phyloP scores from a whole-genome alignment of 2,888 invertebrate genomes.

The Nipponacmea schrenckii region DNA sequence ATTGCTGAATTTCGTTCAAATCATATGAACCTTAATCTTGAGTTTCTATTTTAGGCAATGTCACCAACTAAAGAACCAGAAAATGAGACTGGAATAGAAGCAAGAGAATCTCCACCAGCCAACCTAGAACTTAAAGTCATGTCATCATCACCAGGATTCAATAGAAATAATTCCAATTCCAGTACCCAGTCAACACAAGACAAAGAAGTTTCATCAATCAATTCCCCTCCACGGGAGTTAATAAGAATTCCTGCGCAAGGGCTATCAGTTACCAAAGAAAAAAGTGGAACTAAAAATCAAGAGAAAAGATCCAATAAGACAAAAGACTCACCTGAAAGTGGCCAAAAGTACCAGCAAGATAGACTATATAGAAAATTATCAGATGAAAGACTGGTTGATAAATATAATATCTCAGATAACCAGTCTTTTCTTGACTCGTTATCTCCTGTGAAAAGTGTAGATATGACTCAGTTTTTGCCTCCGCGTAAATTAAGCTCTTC shows the following conservation, averaged over 20 bases:
- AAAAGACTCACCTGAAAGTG: not conserved
- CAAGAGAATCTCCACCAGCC: not conserved
- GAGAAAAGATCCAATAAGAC: not conserved
- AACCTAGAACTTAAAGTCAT: not conserved
- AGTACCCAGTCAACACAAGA: not conserved
- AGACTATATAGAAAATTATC: not conserved
- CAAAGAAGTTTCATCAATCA: conserved; percentile 22
- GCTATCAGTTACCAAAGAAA: conserved; percentile 54
- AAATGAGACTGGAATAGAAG: too few species aligned
- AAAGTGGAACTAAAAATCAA: conserved; percentile 38
- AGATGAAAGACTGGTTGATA: conserved; percentile 25
- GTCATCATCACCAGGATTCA: not conserved
- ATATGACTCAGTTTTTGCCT: conserved; percentile 37
- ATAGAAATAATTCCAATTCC: not conserved
- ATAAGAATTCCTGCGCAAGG: conserved; percentile 56
- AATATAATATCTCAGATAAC: conserved; percentile 38
- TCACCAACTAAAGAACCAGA: too few species aligned
- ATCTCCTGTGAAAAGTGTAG: conserved; percentile 43
- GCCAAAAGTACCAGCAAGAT: not conserved
- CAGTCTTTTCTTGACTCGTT: conserved; percentile 46
- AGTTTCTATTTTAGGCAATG: too few species aligned
- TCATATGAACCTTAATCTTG: too few species aligned
- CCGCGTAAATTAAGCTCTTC: conserved; percentile 14
- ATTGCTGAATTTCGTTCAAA: not conserved
- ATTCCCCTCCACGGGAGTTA: conserved; percentile 42